Evolutionary conservation across 2,113 vertebrate genomes (phyloP).

Genomic region (Jaculus jaculus): DNA sequence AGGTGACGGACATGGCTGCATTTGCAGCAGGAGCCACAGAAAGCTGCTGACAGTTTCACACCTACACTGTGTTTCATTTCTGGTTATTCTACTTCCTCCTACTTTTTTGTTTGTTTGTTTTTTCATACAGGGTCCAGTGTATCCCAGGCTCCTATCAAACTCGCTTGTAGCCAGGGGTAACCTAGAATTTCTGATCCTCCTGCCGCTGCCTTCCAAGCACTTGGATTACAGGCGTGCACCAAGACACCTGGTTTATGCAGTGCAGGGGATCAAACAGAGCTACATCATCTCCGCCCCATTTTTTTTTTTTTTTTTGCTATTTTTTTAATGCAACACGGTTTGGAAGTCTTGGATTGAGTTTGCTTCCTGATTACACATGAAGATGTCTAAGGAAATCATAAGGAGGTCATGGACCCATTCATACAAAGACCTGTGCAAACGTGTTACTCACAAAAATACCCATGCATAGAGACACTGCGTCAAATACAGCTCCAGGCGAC

Average conservation of each 20-base stretch:
- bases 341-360: not conserved
- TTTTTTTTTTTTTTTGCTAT: not conserved
- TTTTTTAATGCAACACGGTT: not conserved
- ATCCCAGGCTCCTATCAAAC: too few relatives aligned
- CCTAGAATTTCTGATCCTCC: too few relatives aligned
- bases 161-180: too few relatives aligned
- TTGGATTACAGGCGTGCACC: too few relatives aligned
- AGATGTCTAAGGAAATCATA: not conserved
- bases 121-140: too few relatives aligned
- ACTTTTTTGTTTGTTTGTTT: too few relatives aligned
- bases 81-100: too few relatives aligned
- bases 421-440: not conserved
- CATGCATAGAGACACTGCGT: not conserved
- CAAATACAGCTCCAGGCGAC: accelerated
- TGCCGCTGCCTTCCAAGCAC: too few relatives aligned
- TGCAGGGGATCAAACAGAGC: too few relatives aligned
- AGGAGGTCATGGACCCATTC: not conserved
- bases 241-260: too few relatives aligned
- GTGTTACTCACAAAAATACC: not conserved
- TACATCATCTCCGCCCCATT: too few relatives aligned
- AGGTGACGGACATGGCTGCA: slow-evolving; percentile 28
- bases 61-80: not conserved
- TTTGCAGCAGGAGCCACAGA: slow-evolving; percentile 48
- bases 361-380: not conserved
- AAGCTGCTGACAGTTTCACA: slow-evolving; percentile 45